phyloP scores from a whole-genome alignment of 2,797 vertebrate species.

The Takifugu rubripes region DNA sequence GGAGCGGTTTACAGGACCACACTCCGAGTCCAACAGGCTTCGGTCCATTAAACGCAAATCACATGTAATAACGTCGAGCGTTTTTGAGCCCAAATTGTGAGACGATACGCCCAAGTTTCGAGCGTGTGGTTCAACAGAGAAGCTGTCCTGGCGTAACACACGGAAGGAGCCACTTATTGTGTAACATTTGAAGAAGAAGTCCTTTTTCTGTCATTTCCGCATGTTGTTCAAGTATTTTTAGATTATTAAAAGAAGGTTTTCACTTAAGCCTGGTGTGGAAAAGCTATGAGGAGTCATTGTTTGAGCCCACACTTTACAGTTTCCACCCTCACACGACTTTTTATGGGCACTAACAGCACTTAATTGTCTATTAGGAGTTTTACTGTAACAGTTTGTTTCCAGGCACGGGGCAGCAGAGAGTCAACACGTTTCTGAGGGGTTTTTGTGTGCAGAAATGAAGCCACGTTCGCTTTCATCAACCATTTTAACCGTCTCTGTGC shows the following conservation, averaged over 20 bases:
- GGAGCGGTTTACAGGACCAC: background rate
- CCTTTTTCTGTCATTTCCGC: constrained; percentile 23
- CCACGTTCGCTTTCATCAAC: constrained; percentile 7
- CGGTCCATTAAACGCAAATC: constrained; percentile 11
- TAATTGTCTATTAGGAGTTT: constrained; percentile 71
- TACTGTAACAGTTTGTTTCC: constrained; percentile 56
- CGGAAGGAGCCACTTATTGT: constrained; percentile 18
- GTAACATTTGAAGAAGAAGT: constrained; percentile 5
- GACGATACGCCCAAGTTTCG: background rate
- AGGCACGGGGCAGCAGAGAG: constrained; percentile 34
- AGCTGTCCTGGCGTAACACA: background rate
- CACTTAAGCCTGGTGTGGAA: constrained; percentile 40
- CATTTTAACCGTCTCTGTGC: constrained; percentile 12
- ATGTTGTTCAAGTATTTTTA: constrained; percentile 39
- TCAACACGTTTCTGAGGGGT: constrained; percentile 54
- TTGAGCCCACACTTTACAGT: constrained; percentile 66
- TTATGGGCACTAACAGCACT: constrained; percentile 65
- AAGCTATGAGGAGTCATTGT: constrained; percentile 46
- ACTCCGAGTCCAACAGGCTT: background rate
- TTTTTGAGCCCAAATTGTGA: background rate
- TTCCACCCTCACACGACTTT: constrained; percentile 70
- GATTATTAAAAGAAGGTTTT: constrained; percentile 56
- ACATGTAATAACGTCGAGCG: background rate
- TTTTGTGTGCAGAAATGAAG: constrained; percentile 24
- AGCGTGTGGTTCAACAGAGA: constrained; percentile 16